Evolutionary conservation across 1,140 invertebrate genomes (phyloP).

Genomic region (Drosophila obscura): DNA sequence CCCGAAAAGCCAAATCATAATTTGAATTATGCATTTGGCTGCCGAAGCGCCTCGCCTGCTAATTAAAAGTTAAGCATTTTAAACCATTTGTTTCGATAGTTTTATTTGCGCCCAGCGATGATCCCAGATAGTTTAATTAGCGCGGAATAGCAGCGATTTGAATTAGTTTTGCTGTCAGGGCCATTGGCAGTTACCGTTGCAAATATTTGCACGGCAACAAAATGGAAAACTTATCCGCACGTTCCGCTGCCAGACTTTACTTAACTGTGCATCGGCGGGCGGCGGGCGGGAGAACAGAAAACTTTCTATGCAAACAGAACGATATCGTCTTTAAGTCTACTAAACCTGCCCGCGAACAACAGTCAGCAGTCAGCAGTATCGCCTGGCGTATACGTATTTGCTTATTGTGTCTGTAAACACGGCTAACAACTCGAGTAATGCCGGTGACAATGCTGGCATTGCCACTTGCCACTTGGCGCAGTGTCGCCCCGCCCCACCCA

Average conservation of each 20-base stretch:
- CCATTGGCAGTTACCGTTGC: constrained; percentile 7
- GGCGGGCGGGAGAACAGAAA: constrained; percentile 44
- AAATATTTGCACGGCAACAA: constrained; percentile 63
- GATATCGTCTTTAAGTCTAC: constrained; percentile 60
- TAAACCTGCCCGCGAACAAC: constrained; percentile 55
- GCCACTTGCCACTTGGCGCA: constrained; percentile 39
- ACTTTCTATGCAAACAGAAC: constrained; percentile 68
- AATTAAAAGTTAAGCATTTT: constrained; percentile 58
- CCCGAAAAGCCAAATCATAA: constrained; percentile 68
- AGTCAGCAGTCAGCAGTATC: constrained; percentile 14
- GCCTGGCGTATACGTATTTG: constrained; percentile 60
- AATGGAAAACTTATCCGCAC: constrained; percentile 74
- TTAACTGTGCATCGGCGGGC: constrained; percentile 56
- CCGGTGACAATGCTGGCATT: constrained; percentile 71
- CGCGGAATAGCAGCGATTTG: constrained; percentile 25
- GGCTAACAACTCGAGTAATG: constrained; percentile 82
- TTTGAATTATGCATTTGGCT: constrained; percentile 66
- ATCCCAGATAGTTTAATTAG: constrained; percentile 41
- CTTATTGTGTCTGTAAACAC: constrained; percentile 82
- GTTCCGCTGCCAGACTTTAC: constrained; percentile 67
- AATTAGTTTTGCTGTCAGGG: constrained; percentile 11
- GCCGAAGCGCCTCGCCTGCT: constrained; percentile 19
- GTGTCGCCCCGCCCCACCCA: constrained; percentile 1
- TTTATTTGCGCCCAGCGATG: constrained; percentile 22
- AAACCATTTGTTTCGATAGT: constrained; percentile 31